phyloP scores from a whole-genome alignment of 2,797 vertebrate species.

The Gymnothorax reevesii region DNA sequence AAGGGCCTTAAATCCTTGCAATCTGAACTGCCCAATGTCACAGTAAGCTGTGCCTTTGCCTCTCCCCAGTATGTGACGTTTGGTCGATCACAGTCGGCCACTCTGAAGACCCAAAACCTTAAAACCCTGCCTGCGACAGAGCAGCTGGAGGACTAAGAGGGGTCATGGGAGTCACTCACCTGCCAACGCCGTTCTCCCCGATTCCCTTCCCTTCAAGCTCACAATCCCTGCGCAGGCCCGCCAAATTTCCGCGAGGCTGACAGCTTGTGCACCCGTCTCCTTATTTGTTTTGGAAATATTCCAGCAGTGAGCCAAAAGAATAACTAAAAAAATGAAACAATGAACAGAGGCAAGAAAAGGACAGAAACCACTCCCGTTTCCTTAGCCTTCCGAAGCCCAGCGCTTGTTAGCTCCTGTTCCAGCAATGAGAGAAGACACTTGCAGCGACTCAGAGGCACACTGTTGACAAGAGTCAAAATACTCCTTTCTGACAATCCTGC shows the following conservation, averaged over 20 bases:
- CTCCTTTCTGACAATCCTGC: constrained; percentile 24
- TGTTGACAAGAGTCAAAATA: constrained; percentile 26
- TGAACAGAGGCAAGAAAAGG: constrained; percentile 18
- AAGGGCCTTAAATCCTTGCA: neutral
- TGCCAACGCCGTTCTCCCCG: constrained; percentile 11
- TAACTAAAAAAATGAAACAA: neutral
- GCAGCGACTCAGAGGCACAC: constrained; percentile 18
- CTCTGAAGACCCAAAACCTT: neutral
- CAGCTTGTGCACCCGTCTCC: neutral
- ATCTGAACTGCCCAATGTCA: neutral
- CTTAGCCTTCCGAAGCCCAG: neutral
- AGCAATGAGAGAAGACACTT: constrained; percentile 9
- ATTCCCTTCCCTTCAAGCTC: constrained; percentile 16
- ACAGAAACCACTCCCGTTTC: neutral
- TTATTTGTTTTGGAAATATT: constrained; percentile 25
- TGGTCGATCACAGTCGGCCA: neutral
- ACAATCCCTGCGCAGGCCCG: constrained; percentile 14
- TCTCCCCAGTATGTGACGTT: no score
- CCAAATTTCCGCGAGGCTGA: constrained; percentile 2
- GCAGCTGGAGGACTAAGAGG: neutral
- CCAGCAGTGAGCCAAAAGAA: neutral
- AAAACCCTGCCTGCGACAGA: neutral
- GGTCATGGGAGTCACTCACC: constrained; percentile 21
- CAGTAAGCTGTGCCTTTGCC: no score
- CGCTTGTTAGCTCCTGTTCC: neutral